Base-by-base conservation (phyloP, 2,797 vertebrate genomes). In the Myiotriccus ornatus region DNA sequence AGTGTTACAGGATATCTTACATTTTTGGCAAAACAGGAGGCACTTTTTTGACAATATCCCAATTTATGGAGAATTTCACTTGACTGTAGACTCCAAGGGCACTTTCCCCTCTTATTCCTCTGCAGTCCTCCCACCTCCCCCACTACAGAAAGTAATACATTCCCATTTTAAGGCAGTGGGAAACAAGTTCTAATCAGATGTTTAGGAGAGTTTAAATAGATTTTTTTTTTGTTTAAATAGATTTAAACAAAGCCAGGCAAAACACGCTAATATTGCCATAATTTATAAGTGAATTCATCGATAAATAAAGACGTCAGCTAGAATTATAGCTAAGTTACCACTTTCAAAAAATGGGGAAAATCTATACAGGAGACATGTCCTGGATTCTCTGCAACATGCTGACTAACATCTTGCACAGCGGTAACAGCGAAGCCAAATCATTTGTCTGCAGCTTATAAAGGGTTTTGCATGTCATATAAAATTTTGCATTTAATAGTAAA, bases 251-350 rank as follows among this genome's bases (percentile, higher is more conserved):
- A 93, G 25, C 41, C 62, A 84, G 32, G 43, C 32, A 86, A 79
- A 91, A 65, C 46, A 78, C 21, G 22, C 50, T 78, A 70, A 14
- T 78, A 75, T 34, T 55, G 81, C 25, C 57, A 23, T 73, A 68
- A 86, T 88, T 86, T 67, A 78, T 43, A 91, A 75, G 17, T 17
- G 5, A 78, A 84, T 89, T 78, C 4, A 78, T 71, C 25, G 91
- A 55, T 46, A 86, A 80, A 74, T 62, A 76, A 86, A 57, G 32
- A 74, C 92, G 46, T 75, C 83, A 81, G 50, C 35, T 71, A 73
- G 69, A 95, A 82, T 79, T 94, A 90, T 27, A 75, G 69, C 39
- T 68, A 52, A 85, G 35, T 46, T 81, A 41, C 35, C 84, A 47
- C 37, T 73, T 90, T 27, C 57, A 93, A 74, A 80, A 84, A 49